A percentile compares a stretch with the other conserved stretches of the same genome.
phyloP scores from a whole-genome alignment of 2,888 invertebrate genomes.

The Drosophila differens region DNA sequence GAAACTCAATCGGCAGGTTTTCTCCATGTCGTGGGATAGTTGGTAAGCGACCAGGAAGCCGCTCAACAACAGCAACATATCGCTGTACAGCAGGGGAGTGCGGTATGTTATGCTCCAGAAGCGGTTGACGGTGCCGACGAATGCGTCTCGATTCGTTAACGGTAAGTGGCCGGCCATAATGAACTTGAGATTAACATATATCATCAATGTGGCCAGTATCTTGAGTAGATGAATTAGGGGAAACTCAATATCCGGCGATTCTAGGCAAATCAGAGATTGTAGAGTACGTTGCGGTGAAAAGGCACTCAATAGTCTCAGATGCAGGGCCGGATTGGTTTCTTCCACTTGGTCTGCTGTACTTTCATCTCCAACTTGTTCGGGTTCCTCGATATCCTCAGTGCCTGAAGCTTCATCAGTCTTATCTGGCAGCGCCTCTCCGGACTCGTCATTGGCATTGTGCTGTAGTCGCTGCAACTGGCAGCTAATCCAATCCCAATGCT shows the following conservation, averaged over 20 bases:
- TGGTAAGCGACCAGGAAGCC: slow-evolving; percentile 89
- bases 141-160: slow-evolving; percentile 87
- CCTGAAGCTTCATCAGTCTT: slow-evolving; percentile 1
- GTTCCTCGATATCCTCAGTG: slow-evolving; percentile 25
- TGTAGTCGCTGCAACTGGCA: slow-evolving; percentile 19
- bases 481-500: slow-evolving; percentile 56
- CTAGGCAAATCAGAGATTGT: slow-evolving; percentile 87
- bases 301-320: slow-evolving; percentile 84
- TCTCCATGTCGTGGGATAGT: slow-evolving; percentile 86
- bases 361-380: slow-evolving; percentile 7
- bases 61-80: slow-evolving; percentile 89
- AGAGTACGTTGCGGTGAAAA: slow-evolving; percentile 90
- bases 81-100: slow-evolving; percentile 89
- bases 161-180: slow-evolving; percentile 88
- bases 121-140: slow-evolving; percentile 85
- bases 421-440: neutral
- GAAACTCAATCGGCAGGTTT: slow-evolving; percentile 87
- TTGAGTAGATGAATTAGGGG: slow-evolving; percentile 90
- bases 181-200: slow-evolving; percentile 89
- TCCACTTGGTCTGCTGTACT: neutral
- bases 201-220: slow-evolving; percentile 88
- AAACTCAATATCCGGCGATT: slow-evolving; percentile 86
- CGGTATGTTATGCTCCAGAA: slow-evolving; percentile 87
- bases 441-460: neutral
- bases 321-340: slow-evolving; percentile 10